Evolutionary conservation across 2,797 vertebrate species (phyloP).

Genomic region (Alauda arvensis): DNA sequence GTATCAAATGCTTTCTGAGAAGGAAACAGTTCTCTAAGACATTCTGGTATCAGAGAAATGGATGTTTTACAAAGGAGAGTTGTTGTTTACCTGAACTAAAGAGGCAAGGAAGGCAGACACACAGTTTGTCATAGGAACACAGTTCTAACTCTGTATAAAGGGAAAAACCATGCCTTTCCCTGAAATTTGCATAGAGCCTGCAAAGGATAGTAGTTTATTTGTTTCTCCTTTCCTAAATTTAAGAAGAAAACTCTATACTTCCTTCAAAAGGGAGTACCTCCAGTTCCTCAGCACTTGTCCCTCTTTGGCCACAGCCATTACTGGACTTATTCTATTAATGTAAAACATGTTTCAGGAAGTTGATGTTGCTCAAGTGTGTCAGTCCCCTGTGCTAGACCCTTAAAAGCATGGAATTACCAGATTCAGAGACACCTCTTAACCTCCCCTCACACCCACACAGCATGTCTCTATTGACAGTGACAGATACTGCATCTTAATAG

Average conservation of each 20-base stretch:
- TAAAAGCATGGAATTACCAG: slow-evolving; percentile 33
- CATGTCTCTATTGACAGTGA: slow-evolving; percentile 60
- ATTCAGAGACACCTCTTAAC: slow-evolving; percentile 45
- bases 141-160: neutral
- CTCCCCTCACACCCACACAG: slow-evolving; percentile 48
- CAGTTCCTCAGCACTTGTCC: neutral
- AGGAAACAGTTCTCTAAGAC: neutral
- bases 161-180: neutral
- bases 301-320: neutral
- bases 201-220: neutral
- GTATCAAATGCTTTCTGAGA: neutral
- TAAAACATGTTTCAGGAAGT: neutral
- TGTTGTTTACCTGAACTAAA: neutral
- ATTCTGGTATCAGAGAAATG: neutral
- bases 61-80: neutral
- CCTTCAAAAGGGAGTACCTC: neutral
- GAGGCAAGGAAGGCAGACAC: neutral
- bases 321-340: neutral
- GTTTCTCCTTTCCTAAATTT: neutral
- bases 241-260: neutral
- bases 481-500: slow-evolving; percentile 62
- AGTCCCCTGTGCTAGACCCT: neutral
- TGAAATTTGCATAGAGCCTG: neutral
- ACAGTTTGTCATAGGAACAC: neutral
- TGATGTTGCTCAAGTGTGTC: slow-evolving; percentile 2